Percentiles rank a stretch among this genome's conserved stretches.
Evolutionary conservation across 1,140 invertebrate genomes (phyloP).

Genomic region (Trichonephila inaurata): DNA sequence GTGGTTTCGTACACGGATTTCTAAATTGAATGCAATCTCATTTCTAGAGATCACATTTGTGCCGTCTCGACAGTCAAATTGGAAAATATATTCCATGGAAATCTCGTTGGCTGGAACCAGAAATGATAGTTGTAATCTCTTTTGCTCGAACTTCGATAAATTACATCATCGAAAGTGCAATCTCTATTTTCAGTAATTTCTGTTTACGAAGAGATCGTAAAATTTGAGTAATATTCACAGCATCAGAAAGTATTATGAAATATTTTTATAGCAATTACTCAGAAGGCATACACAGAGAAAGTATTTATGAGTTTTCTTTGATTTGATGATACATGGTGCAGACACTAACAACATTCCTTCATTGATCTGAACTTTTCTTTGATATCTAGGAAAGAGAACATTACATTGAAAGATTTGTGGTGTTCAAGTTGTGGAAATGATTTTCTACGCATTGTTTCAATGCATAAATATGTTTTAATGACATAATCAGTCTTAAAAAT

Average conservation of each 20-base stretch:
- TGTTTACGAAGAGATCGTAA: too few relatives aligned
- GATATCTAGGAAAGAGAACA: too few relatives aligned
- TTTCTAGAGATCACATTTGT: constrained; percentile 31
- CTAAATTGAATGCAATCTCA: constrained; percentile 15
- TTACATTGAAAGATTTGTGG: too few relatives aligned
- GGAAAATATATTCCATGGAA: neutral
- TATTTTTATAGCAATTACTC: neutral
- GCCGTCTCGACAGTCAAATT: constrained; percentile 12
- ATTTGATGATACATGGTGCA: neutral
- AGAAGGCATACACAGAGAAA: neutral
- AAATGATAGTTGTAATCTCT: neutral
- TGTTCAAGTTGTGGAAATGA: too few relatives aligned
- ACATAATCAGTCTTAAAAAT: too few relatives aligned
- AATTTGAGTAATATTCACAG: neutral
- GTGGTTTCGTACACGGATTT: neutral
- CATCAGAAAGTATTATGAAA: neutral
- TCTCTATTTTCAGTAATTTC: neutral
- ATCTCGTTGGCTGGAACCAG: neutral
- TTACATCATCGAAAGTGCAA: neutral
- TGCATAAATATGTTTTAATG: too few relatives aligned
- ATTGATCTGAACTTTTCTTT: too few relatives aligned
- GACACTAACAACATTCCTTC: neutral
- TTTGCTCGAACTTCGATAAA: neutral
- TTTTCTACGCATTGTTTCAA: too few relatives aligned
- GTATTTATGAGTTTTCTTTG: neutral